These are phyloP conservation scores for Dolomedes plantarius DNA, from an alignment of 2,888 invertebrate species.

Conservation along the genomic window DNA sequence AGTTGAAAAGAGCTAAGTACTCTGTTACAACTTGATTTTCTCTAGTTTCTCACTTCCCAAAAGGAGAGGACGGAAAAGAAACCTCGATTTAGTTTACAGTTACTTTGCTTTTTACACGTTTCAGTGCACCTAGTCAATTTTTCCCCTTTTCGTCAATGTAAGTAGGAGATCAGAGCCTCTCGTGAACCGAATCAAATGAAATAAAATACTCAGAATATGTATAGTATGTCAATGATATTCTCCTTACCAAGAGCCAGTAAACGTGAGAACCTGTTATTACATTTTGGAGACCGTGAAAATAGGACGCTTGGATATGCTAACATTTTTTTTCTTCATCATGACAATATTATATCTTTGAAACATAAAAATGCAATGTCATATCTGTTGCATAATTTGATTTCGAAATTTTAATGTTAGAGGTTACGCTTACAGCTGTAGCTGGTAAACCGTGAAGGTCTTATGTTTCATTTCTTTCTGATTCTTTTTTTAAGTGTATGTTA, in stretches of 20 bases:
- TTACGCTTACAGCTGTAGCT: not conserved
- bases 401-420: not conserved
- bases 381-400: constrained; percentile 5
- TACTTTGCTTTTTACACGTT: too few relatives aligned
- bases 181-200: constrained; percentile 6
- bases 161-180: not conserved
- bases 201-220: not conserved
- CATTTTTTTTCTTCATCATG: not conserved
- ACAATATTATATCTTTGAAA: constrained; percentile 3
- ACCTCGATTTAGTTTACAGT: too few relatives aligned
- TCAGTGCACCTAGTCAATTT: too few relatives aligned
- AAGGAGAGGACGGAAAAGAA: too few relatives aligned
- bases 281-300: not conserved
- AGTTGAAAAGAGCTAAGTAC: too few relatives aligned
- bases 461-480: not conserved
- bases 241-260: not conserved
- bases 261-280: constrained; percentile 2
- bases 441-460: not conserved
- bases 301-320: not conserved
- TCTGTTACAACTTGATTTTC: too few relatives aligned
- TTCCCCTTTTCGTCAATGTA: too few relatives aligned
- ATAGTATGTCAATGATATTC: not conserved
- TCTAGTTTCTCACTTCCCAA: too few relatives aligned
- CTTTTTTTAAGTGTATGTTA: too few relatives aligned
- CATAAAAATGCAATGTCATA: constrained; percentile 8